Evolutionary conservation across 2,888 invertebrate species (phyloP).

Genomic region (Pyrrhia umbra): DNA sequence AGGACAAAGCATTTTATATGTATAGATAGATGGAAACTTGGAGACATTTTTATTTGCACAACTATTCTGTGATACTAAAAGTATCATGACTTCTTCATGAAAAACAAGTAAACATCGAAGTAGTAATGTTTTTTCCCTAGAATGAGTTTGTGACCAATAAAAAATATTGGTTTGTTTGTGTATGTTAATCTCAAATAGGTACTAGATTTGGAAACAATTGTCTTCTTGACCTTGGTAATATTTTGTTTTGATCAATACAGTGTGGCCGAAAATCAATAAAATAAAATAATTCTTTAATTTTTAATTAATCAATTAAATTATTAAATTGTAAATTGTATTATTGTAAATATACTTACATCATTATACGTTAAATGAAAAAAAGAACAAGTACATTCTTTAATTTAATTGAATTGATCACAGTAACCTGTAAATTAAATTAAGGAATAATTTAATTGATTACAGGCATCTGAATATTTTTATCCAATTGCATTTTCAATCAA

Average conservation of each 20-base stretch:
- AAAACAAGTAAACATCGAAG: not conserved
- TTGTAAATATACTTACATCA: too few relatives aligned
- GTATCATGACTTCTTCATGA: not conserved
- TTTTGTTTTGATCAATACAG: not conserved
- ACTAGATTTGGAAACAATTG: not conserved
- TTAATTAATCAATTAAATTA: not conserved
- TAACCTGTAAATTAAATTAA: too few relatives aligned
- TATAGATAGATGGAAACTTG: too few relatives aligned
- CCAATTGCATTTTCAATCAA: too few relatives aligned
- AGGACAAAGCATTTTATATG: too few relatives aligned
- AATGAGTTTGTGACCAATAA: not conserved
- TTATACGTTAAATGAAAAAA: too few relatives aligned
- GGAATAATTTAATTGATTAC: too few relatives aligned
- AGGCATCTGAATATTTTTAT: too few relatives aligned
- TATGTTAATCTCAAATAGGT: not conserved
- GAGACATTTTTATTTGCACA: not conserved
- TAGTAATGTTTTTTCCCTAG: not conserved
- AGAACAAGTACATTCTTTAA: too few relatives aligned
- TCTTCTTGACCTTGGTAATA: not conserved
- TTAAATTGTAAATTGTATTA: too few relatives aligned
- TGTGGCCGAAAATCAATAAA: not conserved
- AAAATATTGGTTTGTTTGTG: slow-evolving; percentile 1
- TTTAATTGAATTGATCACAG: too few relatives aligned
- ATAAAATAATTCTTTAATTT: too few relatives aligned
- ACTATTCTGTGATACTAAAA: not conserved